Conservation (phyloP, 2,797 vertebrate genomes). For the Loriculus beryllinus region DNA sequence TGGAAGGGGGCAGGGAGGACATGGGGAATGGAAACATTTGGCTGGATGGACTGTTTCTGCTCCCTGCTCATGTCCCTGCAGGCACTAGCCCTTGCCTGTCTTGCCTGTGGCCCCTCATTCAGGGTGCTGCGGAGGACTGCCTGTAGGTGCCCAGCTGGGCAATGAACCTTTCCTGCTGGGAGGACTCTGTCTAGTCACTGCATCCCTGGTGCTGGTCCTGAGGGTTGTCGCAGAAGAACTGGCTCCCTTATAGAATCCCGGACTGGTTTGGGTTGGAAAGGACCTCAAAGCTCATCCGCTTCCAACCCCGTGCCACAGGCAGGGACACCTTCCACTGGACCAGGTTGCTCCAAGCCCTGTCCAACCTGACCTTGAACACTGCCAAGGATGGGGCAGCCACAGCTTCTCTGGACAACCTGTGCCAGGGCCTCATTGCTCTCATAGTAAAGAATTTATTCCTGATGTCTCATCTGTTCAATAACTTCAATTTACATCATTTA, state of each 20-base stretch:
- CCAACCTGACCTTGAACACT: neutral
- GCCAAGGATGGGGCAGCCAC: neutral
- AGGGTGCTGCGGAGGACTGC: neutral
- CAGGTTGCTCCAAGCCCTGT: neutral
- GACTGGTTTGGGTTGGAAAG: neutral
- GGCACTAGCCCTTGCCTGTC: neutral
- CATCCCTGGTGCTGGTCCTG: neutral
- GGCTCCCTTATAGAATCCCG: neutral
- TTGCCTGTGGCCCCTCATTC: neutral
- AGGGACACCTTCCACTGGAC: neutral
- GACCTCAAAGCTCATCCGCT: neutral
- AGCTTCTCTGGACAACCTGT: neutral
- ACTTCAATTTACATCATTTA: neutral
- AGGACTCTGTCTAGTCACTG: neutral
- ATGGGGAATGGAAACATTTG: conserved; percentile 68
- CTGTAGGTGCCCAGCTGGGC: neutral
- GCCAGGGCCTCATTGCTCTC: neutral
- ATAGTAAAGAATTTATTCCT: neutral
- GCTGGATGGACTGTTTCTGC: conserved; percentile 38
- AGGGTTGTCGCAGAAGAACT: neutral
- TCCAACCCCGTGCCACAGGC: neutral
- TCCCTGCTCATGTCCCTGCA: conserved; percentile 22
- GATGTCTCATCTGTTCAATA: neutral
- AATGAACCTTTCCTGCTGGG: neutral
- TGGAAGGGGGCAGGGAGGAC: conserved; percentile 75